Base-by-base conservation (phyloP, 2,797 vertebrate species). In the Hyperoplus lanceolatus region DNA sequence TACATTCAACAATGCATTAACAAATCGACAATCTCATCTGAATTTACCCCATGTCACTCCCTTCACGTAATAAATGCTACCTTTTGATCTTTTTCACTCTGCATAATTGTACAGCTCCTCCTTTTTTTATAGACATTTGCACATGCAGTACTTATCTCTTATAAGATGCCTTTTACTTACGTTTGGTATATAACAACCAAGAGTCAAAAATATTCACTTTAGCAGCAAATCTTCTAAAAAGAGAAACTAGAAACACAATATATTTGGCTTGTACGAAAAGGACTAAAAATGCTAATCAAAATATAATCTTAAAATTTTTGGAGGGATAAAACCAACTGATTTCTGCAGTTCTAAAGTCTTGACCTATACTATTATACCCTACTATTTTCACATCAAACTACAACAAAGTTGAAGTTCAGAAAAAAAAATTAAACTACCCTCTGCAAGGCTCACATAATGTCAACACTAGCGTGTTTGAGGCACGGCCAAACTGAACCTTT, bases 401-500 rank as follows among this genome's bases (percentile, higher is more conserved):
- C 56, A 63, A 54, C 58, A 0, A 55, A 13, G 7, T 41, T n/a
- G 8, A 41, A n/a, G 48, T 71, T 49, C 48, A 9, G 0, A 55
- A 45, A n/a, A 58, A 13, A 14, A 69, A 49, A 49, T n/a, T 41
- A 41, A 5, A 42, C 14, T 6, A 3, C 2, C 2, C 18, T 46
- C 9, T 75, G 10, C 6, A 58, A 60, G 58, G 65, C 58, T 10
- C 43, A 36, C 36, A 41, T 48, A 41, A 54, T 55, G 3, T 43
- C 65, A 29, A 3, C 29, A 29, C 2, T 29, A 29, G 29, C 29
- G 29, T 29, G 3, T 29, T 29, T 72, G 73, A 56, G 21, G 41
- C 51, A 65, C 38, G 18, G 21, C 66, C 69, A 78, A 81, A 74
- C 57, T 63, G 61, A 73, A 87, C 68, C 56, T 63, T 70, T 29